Base-by-base conservation (phyloP, 2,113 vertebrate species). In the Menidia beryllina region DNA sequence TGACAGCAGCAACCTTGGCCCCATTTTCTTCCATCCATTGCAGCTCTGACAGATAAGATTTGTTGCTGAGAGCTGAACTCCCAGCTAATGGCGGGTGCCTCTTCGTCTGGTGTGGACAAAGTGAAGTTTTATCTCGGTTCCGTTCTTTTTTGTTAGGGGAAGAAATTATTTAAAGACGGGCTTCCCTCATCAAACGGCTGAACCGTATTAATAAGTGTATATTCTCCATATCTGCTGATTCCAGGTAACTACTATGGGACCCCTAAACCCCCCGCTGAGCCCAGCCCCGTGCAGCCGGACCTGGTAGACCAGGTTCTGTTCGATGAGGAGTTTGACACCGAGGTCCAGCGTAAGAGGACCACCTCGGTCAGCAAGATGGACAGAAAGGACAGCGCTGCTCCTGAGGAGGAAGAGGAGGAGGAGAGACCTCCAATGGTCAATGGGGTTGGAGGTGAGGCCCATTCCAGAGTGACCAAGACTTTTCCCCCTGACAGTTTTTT, bases 341-440 rank as follows among this genome's bases (percentile, higher is more conserved):
- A 99, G 85, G 95, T 95, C 0, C 97, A 98, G 84, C 92, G 98
- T 53, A 98, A 98, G 77, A 95, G 97, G 86, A 98, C 98, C 11
- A 97, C 97, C 0, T 99, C 98, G 0, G 97, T 99, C 93, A 99
- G 98, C 88, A 98, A 98, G 87, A 99, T 99, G 96, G 96, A 99
- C 41, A 90, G 96, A 69, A 97, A 93, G 91, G 97, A 99, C 87
- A 98, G 96, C 19, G 93, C 95, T 0, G 94, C 97, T 10, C 97
- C 97, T 1, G 98, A 99, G 80, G 98, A 99, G 75, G 98, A 99
- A 24, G 97, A 99, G 2, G 98, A 99, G 0, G 97, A 99, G 5
- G 97, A 98, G 51, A 95, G 93, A 84, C 95, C 96, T 36, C 94
- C 96, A 1, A 82, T 95, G 27, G 75, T 96, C 84, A 98, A 99